phyloP scores from a whole-genome alignment of 2,797 vertebrate genomes.

The Sebastolobus altivelis region DNA sequence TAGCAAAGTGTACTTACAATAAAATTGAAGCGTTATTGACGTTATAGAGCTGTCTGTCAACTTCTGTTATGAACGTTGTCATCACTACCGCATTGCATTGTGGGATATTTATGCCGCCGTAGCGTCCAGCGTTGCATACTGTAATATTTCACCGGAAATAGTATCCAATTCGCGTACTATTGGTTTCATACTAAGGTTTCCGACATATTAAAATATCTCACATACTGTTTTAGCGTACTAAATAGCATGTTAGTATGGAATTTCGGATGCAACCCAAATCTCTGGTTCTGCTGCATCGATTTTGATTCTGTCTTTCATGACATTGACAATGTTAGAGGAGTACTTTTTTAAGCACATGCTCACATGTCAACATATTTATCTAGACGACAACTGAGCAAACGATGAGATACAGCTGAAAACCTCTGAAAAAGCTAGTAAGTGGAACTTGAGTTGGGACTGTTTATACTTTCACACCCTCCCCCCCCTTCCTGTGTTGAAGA shows the following conservation, averaged over 20 bases:
- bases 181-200: no score
- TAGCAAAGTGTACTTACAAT: no score
- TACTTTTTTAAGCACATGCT: not conserved
- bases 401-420: not conserved
- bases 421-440: not conserved
- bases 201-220: no score
- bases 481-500: not conserved
- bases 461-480: not conserved
- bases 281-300: not conserved
- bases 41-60: not conserved
- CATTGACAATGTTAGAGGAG: not conserved
- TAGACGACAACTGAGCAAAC: conserved; percentile 8
- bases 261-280: no score
- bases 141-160: no score
- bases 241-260: no score
- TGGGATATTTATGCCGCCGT: not conserved
- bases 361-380: not conserved
- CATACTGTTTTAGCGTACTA: no score
- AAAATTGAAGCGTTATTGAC: no score
- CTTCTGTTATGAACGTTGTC: not conserved
- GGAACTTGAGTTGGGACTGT: not conserved
- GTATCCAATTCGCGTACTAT: accelerated
- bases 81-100: not conserved
- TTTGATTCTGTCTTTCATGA: not conserved
- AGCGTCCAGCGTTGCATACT: no score